Evolutionary conservation across 1,140 invertebrate species (phyloP), one percentile per base, ranked within the genome.

Genomic region (Ceratitis capitata): DNA sequence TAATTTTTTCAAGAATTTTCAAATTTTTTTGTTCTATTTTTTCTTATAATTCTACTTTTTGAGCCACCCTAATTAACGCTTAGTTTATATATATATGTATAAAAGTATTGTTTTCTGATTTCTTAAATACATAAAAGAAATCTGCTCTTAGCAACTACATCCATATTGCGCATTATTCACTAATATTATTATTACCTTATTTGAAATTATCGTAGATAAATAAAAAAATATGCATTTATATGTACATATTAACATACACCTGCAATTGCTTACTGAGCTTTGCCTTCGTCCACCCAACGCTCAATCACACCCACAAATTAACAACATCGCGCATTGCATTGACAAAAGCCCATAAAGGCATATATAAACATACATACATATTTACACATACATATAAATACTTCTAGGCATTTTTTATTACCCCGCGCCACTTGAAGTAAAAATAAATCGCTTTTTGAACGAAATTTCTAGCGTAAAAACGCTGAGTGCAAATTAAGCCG

Each of bases 391-490:
- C 19, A 35, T 19, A 19, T 19, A 51, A 4, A 19, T 64, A 35
- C 35, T 29, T 32, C 9, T 61, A n/a, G 4, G n/a, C n/a, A 19
- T 12, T 61, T 61, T 69, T 69, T 69, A 69, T 69, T 69, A 39
- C 61, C 61, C 29, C 19, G 61, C 61, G 32, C 61, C 32, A 69
- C 26, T 69, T 69, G 14, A n/a, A 69, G 61, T 16, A 69, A 19
- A 19, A 69, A 69, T 69, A 39, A 69, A 69, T 69, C 61, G 61
- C 51, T 56, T 64, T 64, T 61, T 39, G 32, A 69, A 29, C 32
- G 61, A 35, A 69, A 32, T 32, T 61, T 61, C 58, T 61, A 61
- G 26, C n/a, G 26, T 56, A n/a, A 5, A 23, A 35, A 16, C 61
- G 32, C 7, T 32, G 61, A 69, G 61, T 39, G 61, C 61, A 69